Percentiles rank a stretch among this genome's conserved stretches.
Evolutionary conservation across 2,797 vertebrate genomes (phyloP).

Genomic region (Thalassophryne amazonica): DNA sequence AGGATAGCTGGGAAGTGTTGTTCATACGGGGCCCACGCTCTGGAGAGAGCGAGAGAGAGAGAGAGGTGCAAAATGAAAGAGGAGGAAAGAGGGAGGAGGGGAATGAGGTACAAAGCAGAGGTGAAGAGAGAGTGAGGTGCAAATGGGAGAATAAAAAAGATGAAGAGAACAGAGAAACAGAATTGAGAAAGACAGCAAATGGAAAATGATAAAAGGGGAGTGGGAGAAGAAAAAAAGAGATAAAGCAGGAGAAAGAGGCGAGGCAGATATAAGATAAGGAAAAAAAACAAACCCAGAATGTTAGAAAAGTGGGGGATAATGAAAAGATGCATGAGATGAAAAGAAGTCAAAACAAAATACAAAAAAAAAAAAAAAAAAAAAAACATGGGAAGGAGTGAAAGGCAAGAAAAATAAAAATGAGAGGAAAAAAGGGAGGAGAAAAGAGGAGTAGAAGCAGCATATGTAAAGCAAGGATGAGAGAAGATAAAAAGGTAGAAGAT

Average conservation of each 20-base stretch:
- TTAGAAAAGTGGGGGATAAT: too few relatives aligned
- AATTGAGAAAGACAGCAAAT: background rate
- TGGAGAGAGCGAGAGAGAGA: slow-evolving; percentile 21
- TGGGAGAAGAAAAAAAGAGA: background rate
- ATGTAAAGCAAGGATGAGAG: too few relatives aligned
- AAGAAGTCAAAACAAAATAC: background rate
- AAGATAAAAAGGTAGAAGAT: background rate
- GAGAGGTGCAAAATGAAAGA: too few relatives aligned
- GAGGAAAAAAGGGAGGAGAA: background rate
- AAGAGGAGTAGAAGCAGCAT: background rate
- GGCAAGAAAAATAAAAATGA: background rate
- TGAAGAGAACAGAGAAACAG: background rate
- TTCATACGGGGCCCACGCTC: slow-evolving; percentile 77
- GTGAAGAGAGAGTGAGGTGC: background rate
- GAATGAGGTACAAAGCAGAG: background rate
- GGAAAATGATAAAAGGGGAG: too few relatives aligned
- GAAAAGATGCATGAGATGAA: background rate
- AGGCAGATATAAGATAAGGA: background rate
- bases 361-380: background rate
- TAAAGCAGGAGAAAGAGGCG: background rate
- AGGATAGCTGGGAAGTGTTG: slow-evolving; percentile 72
- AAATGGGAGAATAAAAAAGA: background rate
- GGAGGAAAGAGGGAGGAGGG: background rate
- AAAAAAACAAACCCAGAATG: too few relatives aligned
- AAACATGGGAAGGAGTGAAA: background rate